These are phyloP conservation scores for Tetranychus urticae DNA, from an alignment of 1,140 invertebrate species.

Conservation along the genomic window DNA sequence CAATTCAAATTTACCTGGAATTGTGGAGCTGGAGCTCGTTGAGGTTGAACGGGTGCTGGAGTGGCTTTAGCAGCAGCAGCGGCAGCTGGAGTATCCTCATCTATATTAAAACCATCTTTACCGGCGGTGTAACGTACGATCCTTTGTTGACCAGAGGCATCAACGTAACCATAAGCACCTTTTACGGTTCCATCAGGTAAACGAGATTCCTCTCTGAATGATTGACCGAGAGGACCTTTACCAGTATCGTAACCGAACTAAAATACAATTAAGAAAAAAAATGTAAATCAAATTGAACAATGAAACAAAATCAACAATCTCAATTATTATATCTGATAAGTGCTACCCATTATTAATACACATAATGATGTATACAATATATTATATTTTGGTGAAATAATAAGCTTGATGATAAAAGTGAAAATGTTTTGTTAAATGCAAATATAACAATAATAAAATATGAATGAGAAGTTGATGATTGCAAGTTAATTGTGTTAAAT, in stretches of 20 bases:
- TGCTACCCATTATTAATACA: too few relatives aligned
- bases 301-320: too few relatives aligned
- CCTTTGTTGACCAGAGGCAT: constrained; percentile 25
- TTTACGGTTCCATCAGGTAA: constrained; percentile 20
- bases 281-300: too few relatives aligned
- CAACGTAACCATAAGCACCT: constrained; percentile 34
- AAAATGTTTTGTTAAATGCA: too few relatives aligned
- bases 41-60: not conserved
- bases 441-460: too few relatives aligned
- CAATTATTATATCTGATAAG: too few relatives aligned
- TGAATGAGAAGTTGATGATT: too few relatives aligned
- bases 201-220: constrained; percentile 15
- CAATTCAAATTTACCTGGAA: not conserved
- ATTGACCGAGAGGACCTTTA: constrained; percentile 13
- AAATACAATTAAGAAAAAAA: too few relatives aligned
- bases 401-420: too few relatives aligned
- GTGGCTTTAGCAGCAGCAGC: not conserved
- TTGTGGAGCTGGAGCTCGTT: not conserved
- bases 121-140: constrained; percentile 37
- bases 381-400: too few relatives aligned
- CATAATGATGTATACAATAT: too few relatives aligned
- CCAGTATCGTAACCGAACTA: constrained; percentile 17
- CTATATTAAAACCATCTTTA: constrained; percentile 33
- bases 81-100: constrained; percentile 18
- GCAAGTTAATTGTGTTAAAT: too few relatives aligned